Base-by-base conservation (phyloP, 2,888 invertebrate genomes). In the Alsophila aescularia region DNA sequence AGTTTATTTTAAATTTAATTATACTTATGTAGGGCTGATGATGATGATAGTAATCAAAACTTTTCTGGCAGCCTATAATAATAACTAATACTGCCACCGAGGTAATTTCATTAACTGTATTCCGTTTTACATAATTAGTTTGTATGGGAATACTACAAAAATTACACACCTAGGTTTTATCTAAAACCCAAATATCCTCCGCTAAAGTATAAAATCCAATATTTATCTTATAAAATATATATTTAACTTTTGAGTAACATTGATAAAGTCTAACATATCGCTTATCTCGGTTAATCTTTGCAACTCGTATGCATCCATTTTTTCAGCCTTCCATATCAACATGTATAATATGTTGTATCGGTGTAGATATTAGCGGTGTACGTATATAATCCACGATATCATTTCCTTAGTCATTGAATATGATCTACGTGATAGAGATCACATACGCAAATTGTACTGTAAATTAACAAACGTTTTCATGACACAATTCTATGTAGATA, bases 351-450 rank as follows among this genome's bases (percentile, higher is more conserved):
- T 18, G 8, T 24, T 24, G 27, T 43, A 43, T 53, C 21, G 9
- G 37, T 12, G 21, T 55, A 35, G 44, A 47, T 50, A 48, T 35
- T 44, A 54, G n/a, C n/a, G n/a, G n/a, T 53, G 37, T 13, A 32
- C 5, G 27, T 13, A n/a, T 59, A 59, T 68, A 66, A 73, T 75
- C 72, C 69, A 64, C 13, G 62, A 50, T 73, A 75, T 72, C 70
- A 66, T 70, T 74, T 69, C 61, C 65, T 60, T 67, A 67, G 68
- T 74, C 70, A 70, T 64, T 63, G 52, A 55, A 64, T 65, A 55
- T 72, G 72, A 73, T 70, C 45, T 81, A 86, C 85, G 85, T 86
- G 85, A 84, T 82, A 62, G 55, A 67, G 65, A 72, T 75, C 85
- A 85, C 85, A 85, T 75, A 79, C 64, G 64, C 73, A 64, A 53